Evolutionary conservation across 2,888 invertebrate genomes (phyloP), one percentile per base, ranked within the genome.

Genomic region (Cephus spinipes): DNA sequence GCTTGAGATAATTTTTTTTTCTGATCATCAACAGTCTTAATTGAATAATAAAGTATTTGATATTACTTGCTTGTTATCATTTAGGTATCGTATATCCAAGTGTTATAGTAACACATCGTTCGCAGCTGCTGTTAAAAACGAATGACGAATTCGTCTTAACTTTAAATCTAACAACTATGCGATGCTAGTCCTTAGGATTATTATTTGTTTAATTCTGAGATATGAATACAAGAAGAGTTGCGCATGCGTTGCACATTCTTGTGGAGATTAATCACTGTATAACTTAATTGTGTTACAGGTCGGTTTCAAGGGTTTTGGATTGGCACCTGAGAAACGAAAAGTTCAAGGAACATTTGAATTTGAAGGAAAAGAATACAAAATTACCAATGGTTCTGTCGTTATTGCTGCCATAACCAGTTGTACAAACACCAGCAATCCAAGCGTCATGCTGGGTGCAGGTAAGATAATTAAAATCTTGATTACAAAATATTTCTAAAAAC

Each of bases 381-480:
- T 99, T 82, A 94, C 92, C 0, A 98, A 99, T 91, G 98, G 99
- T 3, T 97, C 98, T 1, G 98, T 99, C 32, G 96, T 99, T 78
- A 98, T 99, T 83, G 98, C 99, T 0, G 99, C 99, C 76, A 99
- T 99, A 86, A 99, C 99, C 1, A 98, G 98, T 34, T 99, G 99
- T 92, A 99, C 99, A 77, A 99, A 99, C 90, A 99, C 99, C 0
- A 97, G 97, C 86, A 99, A 99, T 91, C 99, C 99, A 0, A 98
- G 98, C 84, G 99, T 99, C 11, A 99, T 99, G 99, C 93, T 99
- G 31, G 99, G 98, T 68, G 99, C 99, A 84, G 98, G 98, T 94
- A 90, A 85, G 87, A 35, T 31, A 30, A 31, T 35, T 35, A 23
- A 73, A 81, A 30, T 69, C 68, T 11, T 30, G 11, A 12, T 12